phyloP scores from a whole-genome alignment of 2,797 vertebrate genomes.

The Champsocephalus esox region DNA sequence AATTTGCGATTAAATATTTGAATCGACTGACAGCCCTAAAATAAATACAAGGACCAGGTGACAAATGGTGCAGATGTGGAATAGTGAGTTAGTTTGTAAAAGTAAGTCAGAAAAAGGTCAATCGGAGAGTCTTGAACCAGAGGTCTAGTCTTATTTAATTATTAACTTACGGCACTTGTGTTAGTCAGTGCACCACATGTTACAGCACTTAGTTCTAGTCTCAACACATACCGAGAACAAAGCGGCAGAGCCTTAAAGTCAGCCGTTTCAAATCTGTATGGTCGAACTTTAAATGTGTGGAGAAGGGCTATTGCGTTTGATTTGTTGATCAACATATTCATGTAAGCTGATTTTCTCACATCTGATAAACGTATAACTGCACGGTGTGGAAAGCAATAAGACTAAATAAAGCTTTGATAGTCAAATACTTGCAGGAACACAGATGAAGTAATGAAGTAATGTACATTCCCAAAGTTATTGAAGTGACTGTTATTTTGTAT shows the following conservation, averaged over 20 bases:
- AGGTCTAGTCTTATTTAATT: not conserved
- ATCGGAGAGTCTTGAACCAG: not conserved
- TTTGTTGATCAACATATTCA: too few species aligned
- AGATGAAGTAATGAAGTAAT: too few species aligned
- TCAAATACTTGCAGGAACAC: too few species aligned
- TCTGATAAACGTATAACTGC: too few species aligned
- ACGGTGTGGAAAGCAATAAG: too few species aligned
- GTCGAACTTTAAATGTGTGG: not conserved
- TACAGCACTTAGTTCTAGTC: not conserved
- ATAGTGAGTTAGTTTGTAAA: constrained; percentile 28
- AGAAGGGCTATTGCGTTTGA: too few species aligned
- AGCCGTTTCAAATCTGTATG: not conserved
- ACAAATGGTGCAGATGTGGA: constrained; percentile 42
- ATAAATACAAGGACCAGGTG: constrained; percentile 38
- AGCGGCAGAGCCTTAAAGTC: not conserved
- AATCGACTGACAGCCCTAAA: too few species aligned
- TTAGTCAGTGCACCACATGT: not conserved
- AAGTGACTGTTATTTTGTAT: too few species aligned
- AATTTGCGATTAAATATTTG: too few species aligned
- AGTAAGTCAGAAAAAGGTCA: constrained; percentile 11
- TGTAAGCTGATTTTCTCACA: too few species aligned
- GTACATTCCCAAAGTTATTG: too few species aligned
- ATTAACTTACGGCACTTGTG: not conserved
- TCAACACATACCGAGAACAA: not conserved
- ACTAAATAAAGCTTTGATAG: too few species aligned